These are phyloP conservation scores for Sturmia bella DNA, from an alignment of 2,888 invertebrate genomes.

Conservation along the genomic window DNA sequence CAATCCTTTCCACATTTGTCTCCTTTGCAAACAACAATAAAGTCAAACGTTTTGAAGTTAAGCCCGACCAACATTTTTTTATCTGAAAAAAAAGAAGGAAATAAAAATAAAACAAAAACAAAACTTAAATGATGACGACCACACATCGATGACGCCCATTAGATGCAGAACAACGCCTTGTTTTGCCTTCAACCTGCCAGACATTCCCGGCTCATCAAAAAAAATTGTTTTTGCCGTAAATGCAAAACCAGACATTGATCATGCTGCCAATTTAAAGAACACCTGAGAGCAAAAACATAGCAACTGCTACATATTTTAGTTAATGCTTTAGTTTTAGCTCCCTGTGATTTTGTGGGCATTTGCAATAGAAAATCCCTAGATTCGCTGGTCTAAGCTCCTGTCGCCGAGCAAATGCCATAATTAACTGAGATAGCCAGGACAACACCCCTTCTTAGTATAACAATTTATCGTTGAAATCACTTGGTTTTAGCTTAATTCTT, in stretches of 20 bases:
- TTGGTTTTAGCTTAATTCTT: too few species aligned
- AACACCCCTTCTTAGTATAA: too few species aligned
- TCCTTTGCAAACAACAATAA: slow-evolving; percentile 30
- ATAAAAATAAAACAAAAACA: slow-evolving; percentile 16
- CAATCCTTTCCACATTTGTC: slow-evolving; percentile 47
- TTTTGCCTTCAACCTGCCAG: slow-evolving; percentile 22
- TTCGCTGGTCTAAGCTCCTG: too few species aligned
- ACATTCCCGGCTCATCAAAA: slow-evolving; percentile 28
- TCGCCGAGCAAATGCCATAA: too few species aligned
- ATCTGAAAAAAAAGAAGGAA: neutral
- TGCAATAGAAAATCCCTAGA: too few species aligned
- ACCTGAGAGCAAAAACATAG: slow-evolving; percentile 2
- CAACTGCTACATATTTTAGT: neutral
- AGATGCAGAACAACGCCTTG: slow-evolving; percentile 52
- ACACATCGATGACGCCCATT: slow-evolving; percentile 63
- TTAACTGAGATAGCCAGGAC: too few species aligned
- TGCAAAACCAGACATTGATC: slow-evolving; percentile 41
- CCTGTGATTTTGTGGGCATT: too few species aligned
- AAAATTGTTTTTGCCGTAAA: slow-evolving; percentile 32
- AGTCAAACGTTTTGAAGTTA: slow-evolving; percentile 40
- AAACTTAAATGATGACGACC: slow-evolving; percentile 50
- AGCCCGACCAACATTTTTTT: slow-evolving; percentile 46
- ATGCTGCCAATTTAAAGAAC: slow-evolving; percentile 18
- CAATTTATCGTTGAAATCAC: too few species aligned
- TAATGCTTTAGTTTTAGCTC: neutral